Conservation (phyloP, 1,140 invertebrate species). For the Mercenaria mercenaria region DNA sequence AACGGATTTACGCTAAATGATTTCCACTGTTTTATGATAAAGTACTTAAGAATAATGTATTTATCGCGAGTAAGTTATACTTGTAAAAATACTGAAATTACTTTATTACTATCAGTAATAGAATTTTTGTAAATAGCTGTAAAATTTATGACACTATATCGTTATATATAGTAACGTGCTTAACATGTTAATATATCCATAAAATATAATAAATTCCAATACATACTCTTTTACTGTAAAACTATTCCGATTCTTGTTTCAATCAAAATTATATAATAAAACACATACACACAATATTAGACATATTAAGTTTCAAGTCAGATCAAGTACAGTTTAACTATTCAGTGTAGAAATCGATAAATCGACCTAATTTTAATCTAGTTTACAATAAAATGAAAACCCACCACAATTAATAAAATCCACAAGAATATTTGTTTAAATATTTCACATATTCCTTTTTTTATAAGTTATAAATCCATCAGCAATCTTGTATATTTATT, state of each 20-base stretch:
- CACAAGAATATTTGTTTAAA: neutral
- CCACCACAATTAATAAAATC: conserved; percentile 35
- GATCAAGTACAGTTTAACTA: conserved; percentile 31
- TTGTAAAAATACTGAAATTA: neutral
- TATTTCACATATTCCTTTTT: neutral
- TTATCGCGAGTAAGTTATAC: too few species aligned
- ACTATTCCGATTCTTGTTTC: neutral
- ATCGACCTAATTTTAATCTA: neutral
- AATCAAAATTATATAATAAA: neutral
- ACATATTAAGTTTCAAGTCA: conserved; percentile 33
- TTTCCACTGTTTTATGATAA: too few species aligned
- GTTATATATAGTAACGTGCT: neutral
- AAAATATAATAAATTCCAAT: neutral
- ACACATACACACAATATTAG: neutral
- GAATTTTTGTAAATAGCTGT: neutral
- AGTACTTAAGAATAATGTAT: neutral
- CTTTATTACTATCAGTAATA: neutral
- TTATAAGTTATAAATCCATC: neutral
- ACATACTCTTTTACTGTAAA: neutral
- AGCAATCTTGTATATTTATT: neutral
- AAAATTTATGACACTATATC: neutral
- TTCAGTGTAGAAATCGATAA: conserved; percentile 35
- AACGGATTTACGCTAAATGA: too few species aligned
- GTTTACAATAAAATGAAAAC: neutral
- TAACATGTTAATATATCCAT: neutral